phyloP scores from a whole-genome alignment of 2,888 invertebrate species.

The Meteorus cinctellus region DNA sequence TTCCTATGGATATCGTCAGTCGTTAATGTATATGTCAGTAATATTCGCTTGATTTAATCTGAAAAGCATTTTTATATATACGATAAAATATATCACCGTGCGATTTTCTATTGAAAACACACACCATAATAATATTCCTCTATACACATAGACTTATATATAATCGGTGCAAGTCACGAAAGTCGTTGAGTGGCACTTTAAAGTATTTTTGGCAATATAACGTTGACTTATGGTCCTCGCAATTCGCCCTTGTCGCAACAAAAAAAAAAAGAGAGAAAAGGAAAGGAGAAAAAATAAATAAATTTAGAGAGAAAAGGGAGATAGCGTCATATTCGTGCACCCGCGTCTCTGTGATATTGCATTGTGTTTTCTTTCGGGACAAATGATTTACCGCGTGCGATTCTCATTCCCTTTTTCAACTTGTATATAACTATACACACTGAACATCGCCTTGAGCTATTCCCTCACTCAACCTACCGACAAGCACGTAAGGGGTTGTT shows the following conservation, averaged over 20 bases:
- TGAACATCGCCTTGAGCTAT: conserved; percentile 43
- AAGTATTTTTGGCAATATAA: conserved; percentile 72
- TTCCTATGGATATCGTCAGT: not conserved
- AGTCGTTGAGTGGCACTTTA: conserved; percentile 68
- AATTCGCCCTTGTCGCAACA: conserved; percentile 55
- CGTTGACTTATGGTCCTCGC: conserved; percentile 70
- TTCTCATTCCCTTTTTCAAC: conserved; percentile 59
- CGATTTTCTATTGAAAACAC: conserved; percentile 18
- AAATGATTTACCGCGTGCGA: conserved; percentile 70
- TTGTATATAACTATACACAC: conserved; percentile 50
- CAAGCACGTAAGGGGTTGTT: conserved; percentile 68
- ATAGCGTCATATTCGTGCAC: conserved; percentile 45
- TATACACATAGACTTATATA: conserved; percentile 22
- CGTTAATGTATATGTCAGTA: conserved; percentile 22
- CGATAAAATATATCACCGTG: conserved; percentile 40
- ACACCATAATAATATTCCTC: conserved; percentile 4
- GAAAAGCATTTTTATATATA: conserved; percentile 34
- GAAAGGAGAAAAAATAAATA: conserved; percentile 31
- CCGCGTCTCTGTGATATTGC: conserved; percentile 54
- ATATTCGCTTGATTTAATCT: conserved; percentile 41
- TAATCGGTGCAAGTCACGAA: conserved; percentile 32
- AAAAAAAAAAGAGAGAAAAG: conserved; percentile 5
- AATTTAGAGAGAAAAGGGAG: conserved; percentile 38
- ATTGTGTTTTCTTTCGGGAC: conserved; percentile 72
- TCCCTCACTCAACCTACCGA: conserved; percentile 47